phyloP scores from a whole-genome alignment of 2,797 vertebrate species.

The Notolabrus celidotus region DNA sequence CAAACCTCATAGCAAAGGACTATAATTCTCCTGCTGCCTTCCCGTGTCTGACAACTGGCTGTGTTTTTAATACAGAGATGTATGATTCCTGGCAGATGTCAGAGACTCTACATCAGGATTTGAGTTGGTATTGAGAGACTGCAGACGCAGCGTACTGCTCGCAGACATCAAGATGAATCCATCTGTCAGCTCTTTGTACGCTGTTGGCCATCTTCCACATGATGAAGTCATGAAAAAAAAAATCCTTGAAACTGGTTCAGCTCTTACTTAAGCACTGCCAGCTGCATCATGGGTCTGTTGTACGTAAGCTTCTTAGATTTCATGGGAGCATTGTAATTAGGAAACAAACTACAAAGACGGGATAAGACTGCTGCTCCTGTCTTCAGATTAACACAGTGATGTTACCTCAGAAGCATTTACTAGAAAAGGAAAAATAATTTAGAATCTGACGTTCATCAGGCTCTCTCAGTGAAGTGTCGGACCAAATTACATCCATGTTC shows the following conservation, averaged over 20 bases:
- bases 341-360: conserved; percentile 21
- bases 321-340: conserved; percentile 30
- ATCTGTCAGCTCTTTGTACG: conserved; percentile 38
- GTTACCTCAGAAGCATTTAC: background rate
- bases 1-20: conserved; percentile 1
- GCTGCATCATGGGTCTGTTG: conserved; percentile 30
- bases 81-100: conserved; percentile 30
- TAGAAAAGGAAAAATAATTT: conserved; percentile 1
- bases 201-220: conserved; percentile 19
- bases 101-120: conserved; percentile 32
- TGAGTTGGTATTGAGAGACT: conserved; percentile 31
- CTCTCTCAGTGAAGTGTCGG: conserved; percentile 2
- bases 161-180: conserved; percentile 38
- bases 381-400: background rate
- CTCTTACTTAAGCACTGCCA: conserved; percentile 47
- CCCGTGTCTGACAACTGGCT: conserved; percentile 23
- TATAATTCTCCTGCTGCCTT: conserved; percentile 6
- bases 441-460: background rate
- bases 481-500: background rate
- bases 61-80: conserved; percentile 9
- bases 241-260: conserved; percentile 53
- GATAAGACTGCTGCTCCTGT: conserved; percentile 2
- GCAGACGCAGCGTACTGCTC: background rate
- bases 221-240: conserved; percentile 49
- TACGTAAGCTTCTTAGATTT: conserved; percentile 54